Base-by-base conservation (phyloP, 2,888 invertebrate species). In the Folsomia manolachei region DNA sequence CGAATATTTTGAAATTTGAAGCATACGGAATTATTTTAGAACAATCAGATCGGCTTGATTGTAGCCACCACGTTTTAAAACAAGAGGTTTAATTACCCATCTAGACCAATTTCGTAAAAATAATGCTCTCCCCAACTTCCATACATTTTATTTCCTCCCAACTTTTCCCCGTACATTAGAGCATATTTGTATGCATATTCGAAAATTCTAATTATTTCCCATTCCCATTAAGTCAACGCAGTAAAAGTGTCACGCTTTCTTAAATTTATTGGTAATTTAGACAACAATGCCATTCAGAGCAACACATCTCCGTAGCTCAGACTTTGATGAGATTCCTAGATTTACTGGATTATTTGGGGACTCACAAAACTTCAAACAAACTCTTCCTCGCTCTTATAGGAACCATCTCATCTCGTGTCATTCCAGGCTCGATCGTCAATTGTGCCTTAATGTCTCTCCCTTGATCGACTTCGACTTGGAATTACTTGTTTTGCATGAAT, bases 121-220 rank as follows among this genome's bases (percentile, higher is more conserved):
- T n/a, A n/a, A n/a, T n/a, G n/a, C n/a, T n/a, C n/a, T n/a, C n/a
- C n/a, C n/a, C n/a, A n/a, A n/a, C n/a, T n/a, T n/a, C n/a, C n/a
- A n/a, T 39, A 4, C 39, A 39, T 39, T 39, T 39, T 39, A 39
- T 39, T 39, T 39, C 14, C 4, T 39, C 39, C 39, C 4, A 39
- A 14, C 14, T 39, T 39, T 39, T 39, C 39, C 14, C 14, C 7
- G 7, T 19, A 23, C 24, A 26, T 25, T 23, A 63, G 23, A 63
- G 63, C 63, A 27, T 63, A 27, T 63, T 63, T 63, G 56, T 56
- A 56, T 56, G 56, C 56, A 56, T 56, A 56, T 56, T 56, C 56
- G 56, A 56, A 56, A 56, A 56, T 56, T 56, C 56, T 56, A 56
- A 56, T 56, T 56, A 56, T n/a, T 56, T 56, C 19, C 56, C 56